A percentile compares a stretch with the other conserved stretches of the same genome.
These are phyloP conservation scores for Vesta saturnalis DNA, from an alignment of 2,888 invertebrate species.

Conservation along the genomic window DNA sequence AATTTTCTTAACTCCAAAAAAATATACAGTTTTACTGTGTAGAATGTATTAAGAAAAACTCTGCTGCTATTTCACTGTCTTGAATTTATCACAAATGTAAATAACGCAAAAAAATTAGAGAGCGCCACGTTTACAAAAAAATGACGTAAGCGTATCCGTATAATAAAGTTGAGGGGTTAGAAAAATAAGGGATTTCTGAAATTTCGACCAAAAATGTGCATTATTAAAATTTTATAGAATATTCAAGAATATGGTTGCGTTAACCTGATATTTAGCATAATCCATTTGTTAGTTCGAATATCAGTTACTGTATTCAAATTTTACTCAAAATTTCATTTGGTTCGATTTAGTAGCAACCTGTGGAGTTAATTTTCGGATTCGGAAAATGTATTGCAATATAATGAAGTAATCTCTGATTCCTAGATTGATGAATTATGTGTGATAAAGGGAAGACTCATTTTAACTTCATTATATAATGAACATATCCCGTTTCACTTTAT, in stretches of 20 bases:
- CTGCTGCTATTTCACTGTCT: background rate
- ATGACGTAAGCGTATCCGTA: too few relatives aligned
- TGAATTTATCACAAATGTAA: too few relatives aligned
- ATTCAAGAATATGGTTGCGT: background rate
- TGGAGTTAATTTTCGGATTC: background rate
- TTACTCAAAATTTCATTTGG: background rate
- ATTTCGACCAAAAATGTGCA: too few relatives aligned
- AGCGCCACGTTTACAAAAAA: too few relatives aligned
- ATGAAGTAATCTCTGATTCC: background rate
- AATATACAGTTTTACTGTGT: background rate
- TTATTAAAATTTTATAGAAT: too few relatives aligned
- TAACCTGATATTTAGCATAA: background rate
- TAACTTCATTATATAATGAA: too few relatives aligned
- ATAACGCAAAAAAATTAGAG: too few relatives aligned
- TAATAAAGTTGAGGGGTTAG: too few relatives aligned
- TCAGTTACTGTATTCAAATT: constrained; percentile 9
- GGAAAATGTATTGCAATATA: background rate
- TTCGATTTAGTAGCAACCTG: constrained; percentile 10
- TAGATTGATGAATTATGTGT: too few relatives aligned
- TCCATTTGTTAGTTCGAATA: constrained; percentile 1
- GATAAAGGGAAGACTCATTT: too few relatives aligned
- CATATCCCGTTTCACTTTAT: too few relatives aligned
- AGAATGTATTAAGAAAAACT: background rate
- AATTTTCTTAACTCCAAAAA: background rate
- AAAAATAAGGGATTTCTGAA: too few relatives aligned